Base-by-base conservation (phyloP, 2,888 invertebrate species). In the Hanleya hanleyi region DNA sequence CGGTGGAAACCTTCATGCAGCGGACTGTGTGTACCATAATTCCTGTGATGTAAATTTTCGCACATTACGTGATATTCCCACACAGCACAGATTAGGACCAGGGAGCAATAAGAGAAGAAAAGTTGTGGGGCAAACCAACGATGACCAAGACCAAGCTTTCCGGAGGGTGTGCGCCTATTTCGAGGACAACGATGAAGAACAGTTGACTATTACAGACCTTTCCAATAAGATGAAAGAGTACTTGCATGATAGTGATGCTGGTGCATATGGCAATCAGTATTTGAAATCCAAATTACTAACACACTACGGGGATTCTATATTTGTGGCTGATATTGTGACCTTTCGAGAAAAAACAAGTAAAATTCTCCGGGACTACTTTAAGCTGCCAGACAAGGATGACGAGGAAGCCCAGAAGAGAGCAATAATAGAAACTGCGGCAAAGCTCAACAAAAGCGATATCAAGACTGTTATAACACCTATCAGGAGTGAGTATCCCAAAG, bases 311-410 rank as follows among this genome's bases (percentile, higher is more conserved):
- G 37, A 78, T 12, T 66, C 67, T 22, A 70, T 83, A 26, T 32
- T 76, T 1, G 77, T 81, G 15, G 74, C 77, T 22, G 75, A 77
- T 77, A 74, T 79, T 68, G 76, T 82, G 1, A 81, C 81, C 26
- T 62, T 81, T n/a, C 69, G 71, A 41, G 67, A 26, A 7, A 80
- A 73, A 22, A 78, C 76, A 26, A 33, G 67, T 22, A 32, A 61
- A 12, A 76, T 82, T 36, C 61, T 82, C 6, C 69, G 73, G 32
- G 69, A 68, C 0, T 79, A 75, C 67, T 73, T 75, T 15, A 61
- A 74, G 35, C 26, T 36, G 12, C 57, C 66, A n/a, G 68, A 61
- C n/a, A n/a, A 29, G 15, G 67, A 76, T 35, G 70, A 76, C 26
- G 57, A 73, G n/a, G 69, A 72, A 51, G 38, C 37, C 9, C 64